Percentiles rank a stretch among this genome's conserved stretches.
phyloP scores from a whole-genome alignment of 2,888 invertebrate genomes.

The Microctonus brassicae region DNA sequence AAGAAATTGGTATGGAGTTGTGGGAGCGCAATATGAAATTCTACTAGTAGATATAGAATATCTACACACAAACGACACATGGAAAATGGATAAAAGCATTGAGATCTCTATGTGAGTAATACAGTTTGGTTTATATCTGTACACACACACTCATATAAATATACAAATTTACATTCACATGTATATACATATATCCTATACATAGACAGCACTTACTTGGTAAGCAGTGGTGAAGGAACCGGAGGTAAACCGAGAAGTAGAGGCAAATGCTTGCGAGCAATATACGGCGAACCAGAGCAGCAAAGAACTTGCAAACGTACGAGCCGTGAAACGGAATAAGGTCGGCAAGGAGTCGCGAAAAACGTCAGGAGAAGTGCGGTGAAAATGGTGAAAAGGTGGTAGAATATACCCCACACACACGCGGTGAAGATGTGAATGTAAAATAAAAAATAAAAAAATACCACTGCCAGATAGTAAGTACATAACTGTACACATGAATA shows the following conservation, averaged over 20 bases:
- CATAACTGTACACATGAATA: not conserved
- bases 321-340: constrained; percentile 37
- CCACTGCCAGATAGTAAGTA: constrained; percentile 2
- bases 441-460: too few species aligned
- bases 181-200: not conserved
- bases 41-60: not conserved
- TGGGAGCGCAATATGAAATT: not conserved
- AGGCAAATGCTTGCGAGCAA: constrained; percentile 22
- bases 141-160: not conserved
- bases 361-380: constrained; percentile 24
- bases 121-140: too few species aligned
- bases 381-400: constrained; percentile 11
- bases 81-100: constrained; percentile 15
- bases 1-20: not conserved
- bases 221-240: not conserved
- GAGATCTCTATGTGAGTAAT: not conserved
- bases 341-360: constrained; percentile 38
- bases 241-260: constrained; percentile 22
- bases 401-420: constrained; percentile 1
- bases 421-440: constrained; percentile 1
- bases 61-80: constrained; percentile 7
- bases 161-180: not conserved
- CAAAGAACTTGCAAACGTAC: constrained; percentile 30
- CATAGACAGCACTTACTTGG: constrained; percentile 4
- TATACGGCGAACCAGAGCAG: constrained; percentile 28